Evolutionary conservation across 2,113 vertebrate genomes (phyloP), one percentile per base, ranked within the genome.

Genomic region (Scalopus aquaticus): DNA sequence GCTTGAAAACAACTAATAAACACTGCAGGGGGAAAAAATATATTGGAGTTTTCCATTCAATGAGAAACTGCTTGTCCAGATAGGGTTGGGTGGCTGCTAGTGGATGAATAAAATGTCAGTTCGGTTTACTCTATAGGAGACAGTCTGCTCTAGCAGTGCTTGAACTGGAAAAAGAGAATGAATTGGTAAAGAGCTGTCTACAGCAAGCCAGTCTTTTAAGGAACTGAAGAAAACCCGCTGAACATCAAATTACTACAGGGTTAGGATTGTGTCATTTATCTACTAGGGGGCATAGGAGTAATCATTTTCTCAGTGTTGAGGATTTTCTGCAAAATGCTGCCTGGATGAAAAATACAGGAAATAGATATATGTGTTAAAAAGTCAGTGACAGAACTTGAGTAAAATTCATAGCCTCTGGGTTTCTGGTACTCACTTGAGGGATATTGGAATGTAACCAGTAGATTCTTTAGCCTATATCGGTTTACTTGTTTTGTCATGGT

Each of bases 1-100:
- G 79, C 94, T 89, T 98, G 97, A 96, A 97, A 97, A 96, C 65
- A 26, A 7, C 96, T 98, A 98, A 98, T 97, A 98, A 98, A 97
- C 17, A 0, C 77, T 6, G 58, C 17, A 26, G 67, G 24, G 65
- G 22, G 26, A 87, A 95, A 95, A 83, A 79, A 80, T 94, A 88
- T 90, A 22, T 62, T 93, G 82, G 96, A 94, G 87, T 95, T 73
- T 92, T 97, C 86, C 62, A 49, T 97, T 97, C 94, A 93, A 0
- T 1, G 76, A 90, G 81, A 90, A n/a, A 67, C 96, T 98, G 98
- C 91, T 92, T 93, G 58, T 92, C 97, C 96, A 98, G 97, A 98
- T 97, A 98, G 97, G 90, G 93, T 90, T 98, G 97, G 97, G 94
- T 7, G 11, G 62, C 96, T 98, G 97, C 97, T 97, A 98, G 88